Evolutionary conservation across 1,140 invertebrate genomes (phyloP).

Genomic region (Zeugodacus cucurbitae): DNA sequence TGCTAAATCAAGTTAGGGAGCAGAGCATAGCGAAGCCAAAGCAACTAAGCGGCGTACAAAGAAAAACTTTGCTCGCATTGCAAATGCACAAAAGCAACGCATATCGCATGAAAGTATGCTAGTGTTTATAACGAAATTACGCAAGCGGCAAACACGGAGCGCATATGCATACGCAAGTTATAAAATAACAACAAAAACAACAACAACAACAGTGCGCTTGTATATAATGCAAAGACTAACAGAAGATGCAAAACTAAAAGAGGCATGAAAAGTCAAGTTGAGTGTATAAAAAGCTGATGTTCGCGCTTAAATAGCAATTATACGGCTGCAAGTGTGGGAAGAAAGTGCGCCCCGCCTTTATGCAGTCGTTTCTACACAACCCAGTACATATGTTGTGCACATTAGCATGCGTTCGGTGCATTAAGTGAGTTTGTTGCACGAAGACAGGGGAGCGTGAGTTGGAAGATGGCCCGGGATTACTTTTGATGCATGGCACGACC

Average conservation of each 20-base stretch:
- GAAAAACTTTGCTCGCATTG: neutral
- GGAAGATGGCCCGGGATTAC: neutral
- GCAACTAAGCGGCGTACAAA: neutral
- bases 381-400: neutral
- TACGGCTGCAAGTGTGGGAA: neutral
- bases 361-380: neutral
- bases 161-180: neutral
- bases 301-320: constrained; percentile 10
- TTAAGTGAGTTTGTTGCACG: neutral
- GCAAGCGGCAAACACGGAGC: neutral
- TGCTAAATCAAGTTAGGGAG: neutral
- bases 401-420: neutral
- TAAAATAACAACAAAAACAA: neutral
- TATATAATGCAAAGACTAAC: neutral
- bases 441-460: neutral
- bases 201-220: neutral
- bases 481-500: constrained; percentile 6
- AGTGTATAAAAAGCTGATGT: constrained; percentile 7
- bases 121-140: constrained; percentile 30
- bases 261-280: constrained; percentile 26
- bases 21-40: neutral
- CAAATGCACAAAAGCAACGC: constrained; percentile 8
- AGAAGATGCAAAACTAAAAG: neutral
- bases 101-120: neutral
- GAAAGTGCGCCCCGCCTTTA: neutral